phyloP scores from a whole-genome alignment of 2,113 vertebrate genomes.

The Nannobrachium achirus region DNA sequence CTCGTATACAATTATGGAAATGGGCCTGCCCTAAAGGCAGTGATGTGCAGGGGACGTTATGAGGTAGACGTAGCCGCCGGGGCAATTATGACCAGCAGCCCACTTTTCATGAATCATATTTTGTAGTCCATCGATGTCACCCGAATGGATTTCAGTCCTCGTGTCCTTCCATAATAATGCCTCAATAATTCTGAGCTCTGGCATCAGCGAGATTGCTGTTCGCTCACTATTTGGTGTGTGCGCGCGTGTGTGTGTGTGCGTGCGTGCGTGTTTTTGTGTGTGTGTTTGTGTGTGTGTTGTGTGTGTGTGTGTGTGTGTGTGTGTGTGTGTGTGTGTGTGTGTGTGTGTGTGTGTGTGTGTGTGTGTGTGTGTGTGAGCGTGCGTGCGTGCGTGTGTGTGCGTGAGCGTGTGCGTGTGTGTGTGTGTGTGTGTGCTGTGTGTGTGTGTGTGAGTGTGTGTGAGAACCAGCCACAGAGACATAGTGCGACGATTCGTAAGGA shows the following conservation, averaged over 20 bases:
- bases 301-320: not conserved
- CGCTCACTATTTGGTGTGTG: not conserved
- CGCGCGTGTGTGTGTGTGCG: not conserved
- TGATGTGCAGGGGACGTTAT: not conserved
- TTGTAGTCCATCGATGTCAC: not conserved
- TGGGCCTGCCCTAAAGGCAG: not conserved
- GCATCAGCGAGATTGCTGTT: not conserved
- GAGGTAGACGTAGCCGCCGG: no score
- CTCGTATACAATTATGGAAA: conserved; percentile 2
- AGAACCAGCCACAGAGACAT: no score
- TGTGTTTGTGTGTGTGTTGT: no score
- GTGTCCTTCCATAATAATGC: not conserved
- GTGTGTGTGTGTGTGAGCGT: not conserved
- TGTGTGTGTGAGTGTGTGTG: not conserved
- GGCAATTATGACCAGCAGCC: not conserved
- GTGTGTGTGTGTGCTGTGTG: not conserved
- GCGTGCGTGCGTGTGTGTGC: not conserved
- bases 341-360: not conserved
- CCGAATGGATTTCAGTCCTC: not conserved
- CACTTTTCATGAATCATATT: not conserved
- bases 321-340: not conserved
- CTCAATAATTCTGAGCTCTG: not conserved
- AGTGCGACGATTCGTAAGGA: no score
- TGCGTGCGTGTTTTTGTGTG: not conserved
- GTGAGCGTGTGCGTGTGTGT: not conserved